Conservation (phyloP, 2,113 vertebrate genomes). For the Balaenoptera acutorostrata region DNA sequence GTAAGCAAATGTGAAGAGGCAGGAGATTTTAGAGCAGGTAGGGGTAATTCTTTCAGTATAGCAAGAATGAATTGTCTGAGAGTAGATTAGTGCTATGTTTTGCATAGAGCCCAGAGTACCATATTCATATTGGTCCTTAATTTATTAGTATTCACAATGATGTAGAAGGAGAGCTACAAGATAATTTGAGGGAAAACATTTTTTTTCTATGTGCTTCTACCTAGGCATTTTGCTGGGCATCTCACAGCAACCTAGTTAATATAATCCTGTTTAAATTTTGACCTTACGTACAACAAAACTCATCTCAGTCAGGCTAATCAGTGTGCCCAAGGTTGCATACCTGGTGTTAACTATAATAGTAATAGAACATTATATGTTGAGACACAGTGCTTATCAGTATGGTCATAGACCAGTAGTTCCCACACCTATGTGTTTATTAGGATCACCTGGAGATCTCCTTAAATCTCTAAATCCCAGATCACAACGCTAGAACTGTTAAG, state of each 20-base stretch:
- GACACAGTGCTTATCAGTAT: neutral
- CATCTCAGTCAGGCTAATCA: neutral
- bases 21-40: neutral
- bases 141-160: neutral
- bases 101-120: neutral
- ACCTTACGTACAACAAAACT: neutral
- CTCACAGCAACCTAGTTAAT: neutral
- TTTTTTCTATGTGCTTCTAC: neutral
- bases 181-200: neutral
- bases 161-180: neutral
- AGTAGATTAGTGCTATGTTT: neutral
- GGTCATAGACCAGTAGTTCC: neutral
- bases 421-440: neutral
- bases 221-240: neutral
- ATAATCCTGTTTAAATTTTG: neutral
- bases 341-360: neutral
- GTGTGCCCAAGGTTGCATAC: neutral
- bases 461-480: neutral
- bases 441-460: neutral
- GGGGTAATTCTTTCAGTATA: neutral
- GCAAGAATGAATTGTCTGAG: neutral
- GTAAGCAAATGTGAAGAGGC: neutral
- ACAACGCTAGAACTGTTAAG: neutral
- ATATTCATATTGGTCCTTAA: neutral
- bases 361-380: neutral